Evolutionary conservation across 1,140 invertebrate species (phyloP).

Genomic region (Yoshiicerus persimilis): DNA sequence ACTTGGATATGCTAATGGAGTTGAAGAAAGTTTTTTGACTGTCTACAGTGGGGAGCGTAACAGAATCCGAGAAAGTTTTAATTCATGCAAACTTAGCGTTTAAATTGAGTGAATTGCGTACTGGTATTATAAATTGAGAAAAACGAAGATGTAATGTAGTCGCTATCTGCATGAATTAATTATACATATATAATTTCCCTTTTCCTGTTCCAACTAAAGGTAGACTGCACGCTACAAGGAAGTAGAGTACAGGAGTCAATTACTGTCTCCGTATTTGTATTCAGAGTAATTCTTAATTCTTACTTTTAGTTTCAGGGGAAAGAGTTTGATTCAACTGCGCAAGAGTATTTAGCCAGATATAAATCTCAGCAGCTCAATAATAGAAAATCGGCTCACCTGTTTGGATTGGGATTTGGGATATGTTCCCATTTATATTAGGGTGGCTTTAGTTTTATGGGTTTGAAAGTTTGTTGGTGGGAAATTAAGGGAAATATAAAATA

Average conservation of each 20-base stretch:
- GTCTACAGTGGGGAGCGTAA: neutral
- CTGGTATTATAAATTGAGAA: neutral
- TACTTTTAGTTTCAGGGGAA: neutral
- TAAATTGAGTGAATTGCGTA: neutral
- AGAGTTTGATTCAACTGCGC: neutral
- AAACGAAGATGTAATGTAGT: neutral
- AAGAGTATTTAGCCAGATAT: neutral
- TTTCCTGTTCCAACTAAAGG: neutral
- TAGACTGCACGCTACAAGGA: neutral
- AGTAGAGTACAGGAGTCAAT: neutral
- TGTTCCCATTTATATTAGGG: neutral
- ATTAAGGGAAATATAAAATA: neutral
- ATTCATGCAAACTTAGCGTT: neutral
- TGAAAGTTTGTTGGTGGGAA: neutral
- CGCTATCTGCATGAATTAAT: neutral
- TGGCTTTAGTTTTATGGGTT: neutral
- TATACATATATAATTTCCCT: neutral
- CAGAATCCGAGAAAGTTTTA: neutral
- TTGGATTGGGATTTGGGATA: neutral
- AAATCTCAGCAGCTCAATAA: neutral
- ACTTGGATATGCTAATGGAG: neutral
- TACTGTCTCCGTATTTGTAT: neutral
- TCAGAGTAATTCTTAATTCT: neutral
- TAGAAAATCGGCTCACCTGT: neutral
- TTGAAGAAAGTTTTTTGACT: neutral